Conservation (phyloP, 1,140 invertebrate genomes). For the Gryllus bimaculatus region DNA sequence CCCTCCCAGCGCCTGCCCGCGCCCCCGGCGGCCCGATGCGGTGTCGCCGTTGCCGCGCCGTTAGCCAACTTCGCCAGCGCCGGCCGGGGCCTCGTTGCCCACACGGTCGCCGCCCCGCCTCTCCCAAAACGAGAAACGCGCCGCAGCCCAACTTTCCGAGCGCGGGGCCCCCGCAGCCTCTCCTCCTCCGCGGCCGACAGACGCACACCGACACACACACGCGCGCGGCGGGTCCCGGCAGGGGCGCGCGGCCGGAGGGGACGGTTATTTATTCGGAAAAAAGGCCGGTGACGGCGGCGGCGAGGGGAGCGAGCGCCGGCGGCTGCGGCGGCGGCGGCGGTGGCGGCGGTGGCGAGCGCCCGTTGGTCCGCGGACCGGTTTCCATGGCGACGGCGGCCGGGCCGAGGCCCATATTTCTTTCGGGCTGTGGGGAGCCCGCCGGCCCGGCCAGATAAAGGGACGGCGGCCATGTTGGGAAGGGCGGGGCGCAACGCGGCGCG, state of each 20-base stretch:
- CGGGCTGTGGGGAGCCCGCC: neutral
- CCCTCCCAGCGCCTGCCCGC: too few species aligned
- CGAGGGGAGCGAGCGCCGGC: neutral
- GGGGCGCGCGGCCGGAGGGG: too few species aligned
- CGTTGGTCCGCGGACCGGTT: neutral
- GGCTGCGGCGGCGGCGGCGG: too few species aligned
- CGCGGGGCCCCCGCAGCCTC: neutral
- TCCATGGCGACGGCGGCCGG: neutral
- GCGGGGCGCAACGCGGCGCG: too few species aligned
- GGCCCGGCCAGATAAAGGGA: neutral
- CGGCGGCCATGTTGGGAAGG: neutral
- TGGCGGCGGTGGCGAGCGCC: too few species aligned
- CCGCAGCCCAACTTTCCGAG: neutral
- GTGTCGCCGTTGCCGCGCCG: too few species aligned
- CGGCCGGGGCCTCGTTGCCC: too few species aligned
- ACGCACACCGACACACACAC: neutral
- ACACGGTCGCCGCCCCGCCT: too few species aligned
- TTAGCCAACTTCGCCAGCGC: too few species aligned
- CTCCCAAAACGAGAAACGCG: neutral
- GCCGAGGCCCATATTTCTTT: neutral
- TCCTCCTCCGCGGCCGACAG: neutral
- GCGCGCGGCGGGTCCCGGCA: too few species aligned
- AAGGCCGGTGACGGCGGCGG: neutral
- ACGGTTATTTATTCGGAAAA: neutral
- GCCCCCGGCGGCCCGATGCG: too few species aligned